Base-by-base conservation (phyloP, 2,888 invertebrate genomes). In the Parnassius orleans region DNA sequence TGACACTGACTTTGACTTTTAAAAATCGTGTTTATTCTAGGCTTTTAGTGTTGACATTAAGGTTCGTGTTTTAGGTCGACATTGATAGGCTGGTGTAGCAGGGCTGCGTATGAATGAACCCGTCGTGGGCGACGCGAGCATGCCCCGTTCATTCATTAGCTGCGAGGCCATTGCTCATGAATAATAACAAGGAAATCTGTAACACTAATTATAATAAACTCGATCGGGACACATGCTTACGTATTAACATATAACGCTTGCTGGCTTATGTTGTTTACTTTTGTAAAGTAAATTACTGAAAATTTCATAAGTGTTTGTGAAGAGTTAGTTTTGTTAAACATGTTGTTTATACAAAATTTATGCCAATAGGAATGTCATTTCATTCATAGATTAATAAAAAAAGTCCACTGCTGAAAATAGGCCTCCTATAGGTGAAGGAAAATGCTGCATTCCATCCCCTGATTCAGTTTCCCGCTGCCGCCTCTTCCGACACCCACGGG, bases 161-260 rank as follows among this genome's bases (percentile, higher is more conserved):
- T 84, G 70, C 75, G 83, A 90, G 90, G 89, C 85, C 87, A 85
- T 81, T 81, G 77, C 83, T 87, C 81, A 87, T 88, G 87, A 89
- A 90, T 90, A 85, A 86, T 85, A 83, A 81, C 84, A 86, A 84
- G 84, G 82, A 83, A 87, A 83, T 80, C 79, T 83, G 81, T 78
- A 84, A 79, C 78, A 77, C 76, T 79, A 76, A 80, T 78, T 72
- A 69, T 70, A 68, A 65, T 69, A 73, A 69, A 73, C 69, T 69
- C 68, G 70, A 70, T 68, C 56, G 65, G 67, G 64, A 67, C 65
- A 58, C 42, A 50, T 52, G n/a, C 44, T 51, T 46, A 14, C 5
- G 14, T 46, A 55, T 63, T 59, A 50, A 46, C 58, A 58, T 63
- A 63, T 53, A 58, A 58, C 54, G 41, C 33, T n/a, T 19, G 15